phyloP scores from a whole-genome alignment of 2,797 vertebrate genomes.

The Natrix natrix region DNA sequence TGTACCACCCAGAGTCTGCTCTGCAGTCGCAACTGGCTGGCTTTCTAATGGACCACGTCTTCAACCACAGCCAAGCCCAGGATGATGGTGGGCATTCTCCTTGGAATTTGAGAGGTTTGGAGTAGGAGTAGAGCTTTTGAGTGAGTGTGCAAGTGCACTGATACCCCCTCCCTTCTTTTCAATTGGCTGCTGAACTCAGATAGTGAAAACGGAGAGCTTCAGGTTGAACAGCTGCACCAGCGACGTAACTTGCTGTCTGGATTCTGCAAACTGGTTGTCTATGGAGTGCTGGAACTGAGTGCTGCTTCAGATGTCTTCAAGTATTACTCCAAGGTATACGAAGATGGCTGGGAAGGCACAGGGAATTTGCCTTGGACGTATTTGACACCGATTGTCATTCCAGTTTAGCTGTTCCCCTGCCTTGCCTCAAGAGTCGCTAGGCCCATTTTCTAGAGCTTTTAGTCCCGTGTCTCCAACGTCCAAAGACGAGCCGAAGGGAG shows the following conservation, averaged over 20 bases:
- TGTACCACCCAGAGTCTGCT: conserved; percentile 70
- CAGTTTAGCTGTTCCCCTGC: not conserved
- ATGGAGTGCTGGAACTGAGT: conserved; percentile 78
- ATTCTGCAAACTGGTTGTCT: conserved; percentile 86
- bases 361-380: not conserved
- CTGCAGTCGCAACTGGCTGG: conserved; percentile 82
- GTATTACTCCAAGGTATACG: conserved; percentile 82
- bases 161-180: not conserved
- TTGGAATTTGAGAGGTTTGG: not conserved
- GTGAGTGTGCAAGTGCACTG: not conserved
- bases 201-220: not conserved
- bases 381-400: not conserved
- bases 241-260: conserved; percentile 82
- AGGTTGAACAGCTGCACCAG: conserved; percentile 74
- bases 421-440: not conserved
- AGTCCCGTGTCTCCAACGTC: not conserved
- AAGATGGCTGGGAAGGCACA: not conserved
- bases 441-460: too few relatives aligned
- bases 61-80: conserved; percentile 66
- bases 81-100: not conserved
- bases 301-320: conserved; percentile 85
- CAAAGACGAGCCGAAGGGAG: not conserved
- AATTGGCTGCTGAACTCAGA: not conserved
- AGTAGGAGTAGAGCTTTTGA: not conserved
- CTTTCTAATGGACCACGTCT: conserved; percentile 87